These are phyloP conservation scores for Muntiacus muntjak DNA, from an alignment of 2,113 vertebrate species.

Conservation along the genomic window DNA sequence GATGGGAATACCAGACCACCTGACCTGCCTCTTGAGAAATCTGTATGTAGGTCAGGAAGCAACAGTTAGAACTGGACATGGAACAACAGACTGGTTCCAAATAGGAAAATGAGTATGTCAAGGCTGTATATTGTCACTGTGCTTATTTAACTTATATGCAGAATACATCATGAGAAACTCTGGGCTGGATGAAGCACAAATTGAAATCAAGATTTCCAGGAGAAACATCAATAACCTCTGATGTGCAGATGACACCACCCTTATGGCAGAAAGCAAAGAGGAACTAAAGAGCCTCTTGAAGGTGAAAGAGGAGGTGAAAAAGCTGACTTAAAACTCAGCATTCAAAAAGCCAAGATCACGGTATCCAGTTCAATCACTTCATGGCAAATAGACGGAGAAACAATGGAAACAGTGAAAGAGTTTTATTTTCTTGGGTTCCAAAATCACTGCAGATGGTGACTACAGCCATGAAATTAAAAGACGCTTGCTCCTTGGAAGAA, in stretches of 20 bases:
- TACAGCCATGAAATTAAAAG: not conserved
- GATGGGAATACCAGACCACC: not conserved
- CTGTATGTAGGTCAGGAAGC: not conserved
- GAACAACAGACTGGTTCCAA: not conserved
- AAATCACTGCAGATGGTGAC: not conserved
- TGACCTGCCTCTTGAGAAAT: not conserved
- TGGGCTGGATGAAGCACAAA: not conserved
- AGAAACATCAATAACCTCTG: not conserved
- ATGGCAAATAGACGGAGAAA: not conserved
- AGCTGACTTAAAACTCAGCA: not conserved
- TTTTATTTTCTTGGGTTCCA: not conserved
- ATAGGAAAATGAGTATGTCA: not conserved
- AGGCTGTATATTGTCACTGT: not conserved
- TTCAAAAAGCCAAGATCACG: not conserved
- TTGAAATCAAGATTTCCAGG: accelerated
- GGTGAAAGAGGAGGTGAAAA: not conserved
- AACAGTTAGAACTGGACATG: not conserved
- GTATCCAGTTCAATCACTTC: not conserved
- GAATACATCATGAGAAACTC: not conserved
- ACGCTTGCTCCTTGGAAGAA: not conserved
- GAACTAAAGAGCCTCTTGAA: not conserved
- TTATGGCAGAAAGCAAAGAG: not conserved
- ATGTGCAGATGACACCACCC: not conserved
- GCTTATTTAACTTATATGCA: not conserved
- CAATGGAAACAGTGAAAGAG: not conserved